Conservation (phyloP, 2,797 vertebrate species). For the Gephyroberyx darwinii region DNA sequence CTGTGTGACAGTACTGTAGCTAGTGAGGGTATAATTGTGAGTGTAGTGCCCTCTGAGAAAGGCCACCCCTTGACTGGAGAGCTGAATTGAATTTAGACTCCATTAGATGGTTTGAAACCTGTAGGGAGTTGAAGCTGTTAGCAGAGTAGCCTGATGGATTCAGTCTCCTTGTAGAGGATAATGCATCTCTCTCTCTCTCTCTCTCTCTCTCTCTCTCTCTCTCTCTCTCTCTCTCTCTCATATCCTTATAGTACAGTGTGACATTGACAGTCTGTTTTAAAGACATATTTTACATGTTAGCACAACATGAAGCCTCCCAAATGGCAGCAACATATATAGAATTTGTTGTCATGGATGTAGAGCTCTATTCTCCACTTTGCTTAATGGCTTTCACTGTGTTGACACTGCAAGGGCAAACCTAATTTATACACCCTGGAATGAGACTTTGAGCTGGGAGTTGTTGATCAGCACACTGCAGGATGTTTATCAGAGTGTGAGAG, state of each 20-base stretch:
- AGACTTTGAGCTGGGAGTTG: constrained; percentile 8
- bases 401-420: constrained; percentile 13
- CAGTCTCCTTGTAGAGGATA: constrained; percentile 48
- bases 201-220: not conserved
- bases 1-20: constrained; percentile 11
- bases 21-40: constrained; percentile 22
- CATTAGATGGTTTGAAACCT: constrained; percentile 64
- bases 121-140: constrained; percentile 51
- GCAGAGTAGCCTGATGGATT: constrained; percentile 57
- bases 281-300: not conserved
- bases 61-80: constrained; percentile 26
- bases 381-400: constrained; percentile 10
- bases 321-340: not conserved
- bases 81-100: constrained; percentile 72
- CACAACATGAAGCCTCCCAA: not conserved
- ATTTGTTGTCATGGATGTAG: constrained; percentile 1
- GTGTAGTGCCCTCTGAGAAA: constrained; percentile 42
- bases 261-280: not conserved
- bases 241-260: not conserved
- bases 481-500: constrained; percentile 2
- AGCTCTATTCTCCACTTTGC: not conserved
- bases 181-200: constrained; percentile 16
- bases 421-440: constrained; percentile 25
- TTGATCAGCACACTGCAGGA: constrained; percentile 1
- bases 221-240: not conserved